Base-by-base conservation (phyloP, 1,140 invertebrate species). In the Nephila pilipes region DNA sequence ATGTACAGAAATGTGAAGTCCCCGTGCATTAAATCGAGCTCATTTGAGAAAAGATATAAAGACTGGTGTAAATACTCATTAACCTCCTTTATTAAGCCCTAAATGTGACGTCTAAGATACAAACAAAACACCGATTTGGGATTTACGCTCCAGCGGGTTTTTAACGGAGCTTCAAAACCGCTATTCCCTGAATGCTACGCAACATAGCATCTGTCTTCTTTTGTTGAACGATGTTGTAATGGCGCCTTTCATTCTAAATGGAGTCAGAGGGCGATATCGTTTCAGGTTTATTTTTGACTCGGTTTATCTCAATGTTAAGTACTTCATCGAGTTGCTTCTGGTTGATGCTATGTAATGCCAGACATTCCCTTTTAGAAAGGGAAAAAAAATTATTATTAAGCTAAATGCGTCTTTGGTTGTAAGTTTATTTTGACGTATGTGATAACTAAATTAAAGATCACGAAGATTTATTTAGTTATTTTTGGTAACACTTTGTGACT, bases 41-140 rank as follows among this genome's bases (percentile, higher is more conserved):
- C 83, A 85, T 85, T 75, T 75, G 69, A 75, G 29, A n/a, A 46
- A 38, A 55, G 65, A 89, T 69, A 89, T 89, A 89, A 89, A 65
- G 87, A 57, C n/a, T 79, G 25, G 65, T 79, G 87, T 89, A 81
- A 90, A 90, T 90, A 81, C 75, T 83, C 89, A 90, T 90, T 90
- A 90, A 90, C 55, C 79, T 32, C 89, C 75, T 36, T 90, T 80
- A 83, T 90, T 81, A 90, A 90, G 75, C 65, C 75, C 54, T 90
- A 79, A 90, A 29, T 90, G 79, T 79, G 65, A 90, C 58, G 69
- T 55, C 87, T 29, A 36, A 32, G 87, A 80, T 60, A 63, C 75
- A 81, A 90, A 90, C 89, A 90, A 90, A 90, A 90, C 89, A 60
- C 29, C 89, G 89, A 90, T 90, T 81, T 29, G 89, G 89, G 75